Base-by-base conservation (phyloP, 2,113 vertebrate genomes). In the Ochotona princeps region DNA sequence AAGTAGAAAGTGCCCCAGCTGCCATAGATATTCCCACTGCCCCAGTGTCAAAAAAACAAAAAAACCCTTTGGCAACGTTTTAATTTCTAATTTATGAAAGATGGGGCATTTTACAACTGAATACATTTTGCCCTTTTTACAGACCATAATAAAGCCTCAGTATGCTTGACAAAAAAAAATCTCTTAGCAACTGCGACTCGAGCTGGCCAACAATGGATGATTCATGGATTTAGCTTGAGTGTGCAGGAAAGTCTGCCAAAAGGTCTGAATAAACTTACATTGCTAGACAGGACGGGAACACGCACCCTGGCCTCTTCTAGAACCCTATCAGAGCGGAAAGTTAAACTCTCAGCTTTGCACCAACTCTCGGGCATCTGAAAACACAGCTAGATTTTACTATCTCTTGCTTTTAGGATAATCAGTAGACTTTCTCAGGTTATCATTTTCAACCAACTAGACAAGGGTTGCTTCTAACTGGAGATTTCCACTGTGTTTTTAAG, bases 221-320 rank as follows among this genome's bases (percentile, higher is more conserved):
- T 98, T 98, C 98, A 98, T 95, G 95, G 97, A 97, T 98, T 97
- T 94, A 98, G 97, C 96, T 94, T 94, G 97, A 97, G 96, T 97
- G 97, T 95, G 96, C 98, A 97, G 97, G 97, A 97, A 91, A 91
- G 97, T 95, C 96, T 98, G 98, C 98, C 98, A 98, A 98, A 97
- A 96, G 87, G 97, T 96, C 98, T 97, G 98, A 98, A 98, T 97
- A 98, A 97, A 98, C 96, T 97, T 98, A 97, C 97, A 98, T 98
- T 98, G 98, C 98, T 98, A 98, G 98, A 98, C 98, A 97, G 97
- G 98, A 97, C 96, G 97, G 98, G 98, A 98, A 98, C 98, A 98
- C 82, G 97, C 96, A 97, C 97, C 92, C 97, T 98, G 98, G 98
- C 98, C 97, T 97, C 97, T 98, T 98, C 97, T 97, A 98, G 98